Evolutionary conservation across 2,797 vertebrate species (phyloP).

Genomic region (Pagetopsis macropterus): DNA sequence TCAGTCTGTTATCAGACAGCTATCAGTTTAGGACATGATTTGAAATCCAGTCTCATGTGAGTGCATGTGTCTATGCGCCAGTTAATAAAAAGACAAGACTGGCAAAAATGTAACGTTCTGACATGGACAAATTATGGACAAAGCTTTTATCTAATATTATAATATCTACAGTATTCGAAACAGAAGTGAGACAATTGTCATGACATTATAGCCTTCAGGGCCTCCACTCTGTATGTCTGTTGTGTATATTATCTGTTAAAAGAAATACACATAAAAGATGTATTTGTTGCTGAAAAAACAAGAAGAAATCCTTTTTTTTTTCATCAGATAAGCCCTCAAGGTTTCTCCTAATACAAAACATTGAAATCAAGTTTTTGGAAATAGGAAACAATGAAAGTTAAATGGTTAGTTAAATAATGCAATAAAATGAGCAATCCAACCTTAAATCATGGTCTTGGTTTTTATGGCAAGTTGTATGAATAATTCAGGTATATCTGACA

Average conservation of each 20-base stretch:
- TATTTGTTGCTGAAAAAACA: background rate
- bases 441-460: background rate
- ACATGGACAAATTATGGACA: background rate
- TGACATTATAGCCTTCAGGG: background rate
- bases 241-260: background rate
- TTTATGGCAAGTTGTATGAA: background rate
- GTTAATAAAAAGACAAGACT: background rate
- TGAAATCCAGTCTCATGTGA: background rate
- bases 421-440: background rate
- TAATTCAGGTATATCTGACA: background rate
- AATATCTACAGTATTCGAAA: background rate
- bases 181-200: background rate
- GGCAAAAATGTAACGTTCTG: background rate
- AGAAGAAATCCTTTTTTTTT: background rate
- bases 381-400: conserved; percentile 1
- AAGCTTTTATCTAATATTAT: background rate
- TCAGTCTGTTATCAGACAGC: conserved; percentile 14
- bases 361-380: background rate
- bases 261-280: background rate
- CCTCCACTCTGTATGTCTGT: conserved; percentile 1
- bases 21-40: background rate
- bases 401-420: background rate
- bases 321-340: background rate
- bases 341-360: background rate
- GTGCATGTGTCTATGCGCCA: background rate